Evolutionary conservation across 2,113 vertebrate species (phyloP).

Genomic region (Corythoichthys haematopterus): DNA sequence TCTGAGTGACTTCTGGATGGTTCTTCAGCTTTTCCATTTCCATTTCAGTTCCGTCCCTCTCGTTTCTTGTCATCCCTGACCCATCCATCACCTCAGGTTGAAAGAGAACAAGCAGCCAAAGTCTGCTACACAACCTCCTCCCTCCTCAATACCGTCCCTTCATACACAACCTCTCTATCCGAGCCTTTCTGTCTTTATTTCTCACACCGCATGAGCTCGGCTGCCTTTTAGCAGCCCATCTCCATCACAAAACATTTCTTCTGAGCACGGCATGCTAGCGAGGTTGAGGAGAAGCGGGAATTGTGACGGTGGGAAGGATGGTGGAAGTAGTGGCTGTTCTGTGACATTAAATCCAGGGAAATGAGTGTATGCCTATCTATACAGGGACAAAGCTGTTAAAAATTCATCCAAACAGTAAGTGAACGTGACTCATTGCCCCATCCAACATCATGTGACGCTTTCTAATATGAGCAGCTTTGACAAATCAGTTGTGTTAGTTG

Average conservation of each 20-base stretch:
- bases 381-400: background rate
- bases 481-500: background rate
- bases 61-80: conserved; percentile 17
- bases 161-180: background rate
- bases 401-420: background rate
- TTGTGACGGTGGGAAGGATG: conserved; percentile 4
- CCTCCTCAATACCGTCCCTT: conserved; percentile 22
- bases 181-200: conserved; percentile 44
- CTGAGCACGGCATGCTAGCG: conserved; percentile 23
- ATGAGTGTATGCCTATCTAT: background rate
- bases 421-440: background rate
- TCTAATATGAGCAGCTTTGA: background rate
- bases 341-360: background rate
- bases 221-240: conserved; percentile 49
- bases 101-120: conserved; percentile 28
- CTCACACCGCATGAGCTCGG: conserved; percentile 40
- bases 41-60: conserved; percentile 2
- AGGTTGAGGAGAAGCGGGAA: conserved; percentile 8
- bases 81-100: conserved; percentile 21
- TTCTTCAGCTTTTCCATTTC: conserved; percentile 23
- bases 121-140: conserved; percentile 24
- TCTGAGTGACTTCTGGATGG: conserved; percentile 41
- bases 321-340: background rate
- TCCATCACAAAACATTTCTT: conserved; percentile 53
- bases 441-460: background rate